Percentiles rank a stretch among this genome's conserved stretches.
phyloP scores from a whole-genome alignment of 2,797 vertebrate genomes.

The Dendrocincla tyrannina region DNA sequence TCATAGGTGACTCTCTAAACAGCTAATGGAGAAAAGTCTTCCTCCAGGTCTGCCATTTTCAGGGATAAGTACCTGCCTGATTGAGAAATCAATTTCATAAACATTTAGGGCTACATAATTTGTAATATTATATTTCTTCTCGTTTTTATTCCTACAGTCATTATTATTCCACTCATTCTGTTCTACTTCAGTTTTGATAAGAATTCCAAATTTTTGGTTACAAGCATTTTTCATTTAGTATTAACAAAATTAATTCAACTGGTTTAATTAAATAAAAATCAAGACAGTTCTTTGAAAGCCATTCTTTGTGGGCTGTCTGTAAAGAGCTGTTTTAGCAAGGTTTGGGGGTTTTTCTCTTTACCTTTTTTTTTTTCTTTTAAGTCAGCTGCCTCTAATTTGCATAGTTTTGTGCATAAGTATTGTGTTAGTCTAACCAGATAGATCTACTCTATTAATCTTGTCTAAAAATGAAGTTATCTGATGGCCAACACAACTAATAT shows the following conservation, averaged over 20 bases:
- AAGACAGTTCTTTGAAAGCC: background rate
- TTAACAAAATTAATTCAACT: background rate
- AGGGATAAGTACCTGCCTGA: background rate
- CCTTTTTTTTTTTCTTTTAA: background rate
- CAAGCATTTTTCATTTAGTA: background rate
- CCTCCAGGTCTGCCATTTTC: background rate
- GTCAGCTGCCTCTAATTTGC: background rate
- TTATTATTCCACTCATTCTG: background rate
- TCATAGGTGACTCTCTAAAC: background rate
- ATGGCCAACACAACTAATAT: background rate
- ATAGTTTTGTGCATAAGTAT: background rate
- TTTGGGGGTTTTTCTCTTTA: background rate
- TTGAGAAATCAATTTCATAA: background rate
- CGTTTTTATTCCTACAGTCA: background rate
- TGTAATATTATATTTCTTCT: background rate
- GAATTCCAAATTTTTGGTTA: background rate
- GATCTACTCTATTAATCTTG: background rate
- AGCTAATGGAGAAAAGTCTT: background rate
- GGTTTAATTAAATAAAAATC: background rate
- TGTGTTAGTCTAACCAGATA: background rate
- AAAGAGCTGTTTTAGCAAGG: background rate
- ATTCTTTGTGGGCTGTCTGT: accelerated
- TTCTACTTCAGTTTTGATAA: background rate
- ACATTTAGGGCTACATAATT: background rate
- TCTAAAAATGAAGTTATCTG: background rate